Base-by-base conservation (phyloP, 2,888 invertebrate genomes). In the Corythucha ciliata region DNA sequence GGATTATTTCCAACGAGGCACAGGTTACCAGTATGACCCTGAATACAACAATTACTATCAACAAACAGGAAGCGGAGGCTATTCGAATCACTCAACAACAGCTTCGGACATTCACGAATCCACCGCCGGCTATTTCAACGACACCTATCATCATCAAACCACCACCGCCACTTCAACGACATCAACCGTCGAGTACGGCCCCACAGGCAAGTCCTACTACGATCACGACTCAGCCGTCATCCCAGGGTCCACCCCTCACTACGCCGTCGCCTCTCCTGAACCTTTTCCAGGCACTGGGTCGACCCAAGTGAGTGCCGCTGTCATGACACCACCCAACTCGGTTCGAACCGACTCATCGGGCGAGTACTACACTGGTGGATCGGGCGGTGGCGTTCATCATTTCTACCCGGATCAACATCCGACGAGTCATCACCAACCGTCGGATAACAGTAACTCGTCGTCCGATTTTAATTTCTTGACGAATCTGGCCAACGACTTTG, bases 381-480 rank as follows among this genome's bases (percentile, higher is more conserved):
- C n/a, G n/a, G n/a, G n/a, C n/a, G n/a, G n/a, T n/a, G n/a, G n/a
- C n/a, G 82, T 79, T 67, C 80, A 80, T 59, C 81, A 81, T 65
- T 82, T 80, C 67, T 83, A 83, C 67, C 64, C 64, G 14, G 70
- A 70, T 63, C 64, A 29, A 57, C 55, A 48, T 10, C 64, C 58
- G 63, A 24, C 39, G 1, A 36, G 33, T 6, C 68, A 34, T 66
- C 70, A 33, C 44, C 67, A 68, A 10, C 68, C 77, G 20, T 79
- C 83, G 42, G 87, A 88, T 63, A 87, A 87, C 70, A 87, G 86
- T 62, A 89, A 88, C 68, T 87, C 86, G 67, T 89, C 89, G n/a
- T 88, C 90, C 25, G 91, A 91, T 70, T 91, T 91, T 70, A 91
- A 91, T 69, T 92, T 92, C 68, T 76, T 92, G 57, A 88, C 89